A percentile compares a stretch with the other conserved stretches of the same genome.
Conservation (phyloP, 2,113 vertebrate genomes). For the Cyanoderma ruficeps region DNA sequence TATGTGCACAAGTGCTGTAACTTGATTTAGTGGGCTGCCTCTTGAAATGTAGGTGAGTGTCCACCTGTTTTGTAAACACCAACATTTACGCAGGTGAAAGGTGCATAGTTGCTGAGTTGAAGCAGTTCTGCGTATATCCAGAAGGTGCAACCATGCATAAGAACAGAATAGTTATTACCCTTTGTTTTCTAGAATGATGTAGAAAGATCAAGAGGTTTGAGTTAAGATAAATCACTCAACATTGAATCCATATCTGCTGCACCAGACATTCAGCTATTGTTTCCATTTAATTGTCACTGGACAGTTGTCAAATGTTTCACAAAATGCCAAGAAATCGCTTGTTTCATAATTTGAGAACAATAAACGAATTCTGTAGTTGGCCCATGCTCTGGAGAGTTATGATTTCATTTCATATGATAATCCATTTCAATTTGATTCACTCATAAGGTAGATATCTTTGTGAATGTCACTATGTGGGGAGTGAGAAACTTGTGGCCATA, state of each 20-base stretch:
- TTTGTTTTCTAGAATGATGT: neutral
- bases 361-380: neutral
- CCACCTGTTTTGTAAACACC: neutral
- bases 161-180: neutral
- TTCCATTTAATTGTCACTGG: neutral
- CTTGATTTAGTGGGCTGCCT: neutral
- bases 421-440: neutral
- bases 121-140: neutral
- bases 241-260: neutral
- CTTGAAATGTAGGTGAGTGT: neutral
- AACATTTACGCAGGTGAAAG: rapidly evolving
- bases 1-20: neutral
- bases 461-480: neutral
- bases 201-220: neutral
- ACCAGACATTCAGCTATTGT: neutral
- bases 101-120: neutral
- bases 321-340: neutral
- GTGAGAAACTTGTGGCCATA: neutral
- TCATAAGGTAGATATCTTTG: neutral
- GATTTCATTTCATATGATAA: neutral
- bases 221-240: neutral
- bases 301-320: neutral
- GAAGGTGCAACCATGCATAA: neutral
- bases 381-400: neutral
- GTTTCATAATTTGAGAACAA: neutral